A percentile compares a stretch with the other conserved stretches of the same genome.
Conservation (phyloP, 2,797 vertebrate genomes). For the Sebastes iracundus region DNA sequence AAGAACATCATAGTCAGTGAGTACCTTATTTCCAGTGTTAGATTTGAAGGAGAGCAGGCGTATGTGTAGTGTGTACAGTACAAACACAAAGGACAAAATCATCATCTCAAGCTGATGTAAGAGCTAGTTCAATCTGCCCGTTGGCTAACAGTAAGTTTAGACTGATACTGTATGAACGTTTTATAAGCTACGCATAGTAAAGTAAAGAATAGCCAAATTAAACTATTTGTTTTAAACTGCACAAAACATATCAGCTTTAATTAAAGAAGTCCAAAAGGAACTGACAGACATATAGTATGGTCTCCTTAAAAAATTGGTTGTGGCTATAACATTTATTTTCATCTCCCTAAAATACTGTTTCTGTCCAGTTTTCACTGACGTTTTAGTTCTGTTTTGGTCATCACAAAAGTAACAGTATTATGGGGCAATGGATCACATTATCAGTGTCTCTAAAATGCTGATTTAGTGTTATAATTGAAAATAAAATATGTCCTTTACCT, state of each 20-base stretch:
- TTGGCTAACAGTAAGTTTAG: background rate
- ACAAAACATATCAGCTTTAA: background rate
- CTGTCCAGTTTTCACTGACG: background rate
- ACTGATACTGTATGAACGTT: background rate
- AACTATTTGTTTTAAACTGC: background rate
- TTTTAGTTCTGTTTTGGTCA: background rate
- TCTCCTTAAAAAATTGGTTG: background rate
- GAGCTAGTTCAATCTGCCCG: background rate
- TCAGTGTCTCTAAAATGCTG: background rate
- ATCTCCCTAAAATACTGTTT: background rate
- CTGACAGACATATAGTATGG: background rate
- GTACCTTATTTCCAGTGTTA: slow-evolving; percentile 9
- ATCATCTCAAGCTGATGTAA: background rate
- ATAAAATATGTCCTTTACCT: background rate
- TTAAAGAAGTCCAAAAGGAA: background rate
- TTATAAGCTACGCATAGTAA: background rate
- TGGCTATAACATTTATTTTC: background rate
- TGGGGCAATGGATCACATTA: background rate
- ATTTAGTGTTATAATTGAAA: background rate
- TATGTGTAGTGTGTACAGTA: background rate
- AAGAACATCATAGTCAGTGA: background rate
- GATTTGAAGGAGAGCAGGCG: background rate
- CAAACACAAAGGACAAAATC: background rate
- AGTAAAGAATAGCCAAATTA: background rate
- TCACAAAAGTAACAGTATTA: background rate